phyloP scores from a whole-genome alignment of 2,113 vertebrate species.

The Corydoras sp. region DNA sequence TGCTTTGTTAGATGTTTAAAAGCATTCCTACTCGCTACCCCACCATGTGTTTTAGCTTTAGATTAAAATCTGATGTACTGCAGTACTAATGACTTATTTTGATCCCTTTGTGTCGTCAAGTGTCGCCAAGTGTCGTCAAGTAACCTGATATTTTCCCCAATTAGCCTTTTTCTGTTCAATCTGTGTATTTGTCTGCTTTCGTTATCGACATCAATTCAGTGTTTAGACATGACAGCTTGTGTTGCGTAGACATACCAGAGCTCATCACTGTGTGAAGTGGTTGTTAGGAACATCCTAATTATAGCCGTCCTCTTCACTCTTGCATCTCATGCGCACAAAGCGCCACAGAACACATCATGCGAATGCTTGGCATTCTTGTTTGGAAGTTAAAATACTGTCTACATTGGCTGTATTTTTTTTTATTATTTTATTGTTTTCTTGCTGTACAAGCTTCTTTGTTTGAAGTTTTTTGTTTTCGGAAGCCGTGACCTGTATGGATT shows the following conservation, averaged over 20 bases:
- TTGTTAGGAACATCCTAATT: constrained; percentile 10
- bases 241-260: constrained; percentile 12
- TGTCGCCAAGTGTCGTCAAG: neutral
- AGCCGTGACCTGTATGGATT: too few species aligned
- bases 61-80: too few species aligned
- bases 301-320: neutral
- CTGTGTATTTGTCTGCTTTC: neutral
- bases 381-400: neutral
- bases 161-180: neutral
- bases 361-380: constrained; percentile 7
- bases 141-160: neutral
- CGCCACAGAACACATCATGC: constrained; percentile 7
- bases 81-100: too few species aligned
- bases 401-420: neutral
- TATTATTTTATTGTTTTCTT: too few species aligned
- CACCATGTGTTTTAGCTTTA: too few species aligned
- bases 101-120: neutral
- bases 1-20: too few species aligned
- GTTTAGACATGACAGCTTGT: constrained; percentile 13
- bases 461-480: too few species aligned
- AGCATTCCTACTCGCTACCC: too few species aligned
- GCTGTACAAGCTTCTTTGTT: too few species aligned
- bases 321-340: constrained; percentile 19
- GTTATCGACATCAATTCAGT: neutral
- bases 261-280: neutral